These are phyloP conservation scores for Oreotrochilus melanogaster DNA, from an alignment of 2,113 vertebrate species.

Conservation along the genomic window DNA sequence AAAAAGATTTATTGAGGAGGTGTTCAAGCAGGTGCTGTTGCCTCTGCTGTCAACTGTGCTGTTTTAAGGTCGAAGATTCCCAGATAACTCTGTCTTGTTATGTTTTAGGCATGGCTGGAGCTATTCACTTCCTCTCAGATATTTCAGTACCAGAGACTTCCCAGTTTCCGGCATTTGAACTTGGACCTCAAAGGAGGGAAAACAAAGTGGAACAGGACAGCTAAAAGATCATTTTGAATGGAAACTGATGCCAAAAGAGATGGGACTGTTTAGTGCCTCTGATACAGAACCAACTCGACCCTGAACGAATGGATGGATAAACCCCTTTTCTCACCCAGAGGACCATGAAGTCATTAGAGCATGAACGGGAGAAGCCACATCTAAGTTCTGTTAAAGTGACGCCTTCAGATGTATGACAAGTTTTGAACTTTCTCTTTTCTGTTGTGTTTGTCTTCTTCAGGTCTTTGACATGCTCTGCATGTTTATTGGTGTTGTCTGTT, in stretches of 20 bases:
- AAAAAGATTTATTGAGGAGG: neutral
- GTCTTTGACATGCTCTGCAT: constrained; percentile 75
- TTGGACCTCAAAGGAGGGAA: constrained; percentile 77
- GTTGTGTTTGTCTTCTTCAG: constrained; percentile 33
- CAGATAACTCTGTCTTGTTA: neutral
- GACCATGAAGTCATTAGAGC: constrained; percentile 21
- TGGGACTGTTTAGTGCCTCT: constrained; percentile 64
- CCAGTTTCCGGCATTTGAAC: constrained; percentile 94
- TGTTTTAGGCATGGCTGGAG: constrained; percentile 92
- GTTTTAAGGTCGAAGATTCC: neutral
- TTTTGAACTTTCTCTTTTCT: constrained; percentile 3
- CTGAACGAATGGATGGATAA: neutral
- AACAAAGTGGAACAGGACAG: constrained; percentile 65
- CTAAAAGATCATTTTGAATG: constrained; percentile 22
- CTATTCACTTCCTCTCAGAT: constrained; percentile 94
- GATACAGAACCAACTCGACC: constrained; percentile 6
- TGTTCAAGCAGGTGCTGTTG: neutral
- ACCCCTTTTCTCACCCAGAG: neutral
- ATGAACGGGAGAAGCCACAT: constrained; percentile 28
- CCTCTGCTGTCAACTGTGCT: neutral
- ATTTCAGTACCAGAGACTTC: constrained; percentile 86
- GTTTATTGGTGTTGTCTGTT: constrained; percentile 68
- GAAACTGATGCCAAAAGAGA: constrained; percentile 45
- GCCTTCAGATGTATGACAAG: neutral
- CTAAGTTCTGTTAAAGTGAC: neutral